These are phyloP conservation scores for Piaya cayana DNA, from an alignment of 2,113 vertebrate genomes.

Conservation along the genomic window DNA sequence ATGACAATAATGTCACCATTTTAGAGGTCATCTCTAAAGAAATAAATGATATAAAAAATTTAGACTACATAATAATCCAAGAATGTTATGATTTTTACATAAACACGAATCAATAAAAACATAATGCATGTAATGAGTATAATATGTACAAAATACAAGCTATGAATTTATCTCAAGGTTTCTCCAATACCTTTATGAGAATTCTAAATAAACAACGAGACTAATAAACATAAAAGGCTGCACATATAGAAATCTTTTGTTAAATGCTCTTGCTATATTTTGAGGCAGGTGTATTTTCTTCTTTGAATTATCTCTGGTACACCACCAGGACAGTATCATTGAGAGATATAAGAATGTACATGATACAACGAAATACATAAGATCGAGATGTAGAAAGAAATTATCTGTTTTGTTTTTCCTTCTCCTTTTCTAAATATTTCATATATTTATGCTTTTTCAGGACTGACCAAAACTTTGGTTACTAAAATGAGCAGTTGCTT, in stretches of 20 bases:
- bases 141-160: neutral
- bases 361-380: neutral
- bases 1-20: neutral
- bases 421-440: neutral
- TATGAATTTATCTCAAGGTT: neutral
- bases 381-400: neutral
- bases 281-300: neutral
- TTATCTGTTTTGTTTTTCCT: neutral
- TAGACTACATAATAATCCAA: neutral
- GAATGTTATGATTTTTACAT: neutral
- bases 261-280: neutral
- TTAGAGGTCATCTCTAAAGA: neutral
- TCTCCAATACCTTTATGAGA: neutral
- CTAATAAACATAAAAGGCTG: neutral
- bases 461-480: neutral
- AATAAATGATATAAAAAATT: neutral
- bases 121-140: neutral
- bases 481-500: neutral
- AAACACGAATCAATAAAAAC: neutral
- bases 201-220: neutral
- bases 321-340: neutral
- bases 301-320: neutral
- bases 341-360: neutral
- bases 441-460: neutral
- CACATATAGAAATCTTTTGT: neutral